phyloP scores from a whole-genome alignment of 2,888 invertebrate species.

The Nezara viridula region DNA sequence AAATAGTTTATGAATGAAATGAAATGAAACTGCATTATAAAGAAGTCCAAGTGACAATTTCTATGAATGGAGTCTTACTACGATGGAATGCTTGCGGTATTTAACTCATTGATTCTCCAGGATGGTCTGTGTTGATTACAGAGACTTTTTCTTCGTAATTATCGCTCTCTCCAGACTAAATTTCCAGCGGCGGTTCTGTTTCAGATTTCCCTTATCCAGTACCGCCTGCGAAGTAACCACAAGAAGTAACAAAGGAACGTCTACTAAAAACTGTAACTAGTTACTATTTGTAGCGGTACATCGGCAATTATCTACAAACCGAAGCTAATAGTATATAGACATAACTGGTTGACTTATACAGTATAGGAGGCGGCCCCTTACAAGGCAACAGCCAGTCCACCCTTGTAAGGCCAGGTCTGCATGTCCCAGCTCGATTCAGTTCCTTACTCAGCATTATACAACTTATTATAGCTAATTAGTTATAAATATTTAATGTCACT shows the following conservation, averaged over 20 bases:
- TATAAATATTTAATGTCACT: constrained; percentile 52
- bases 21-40: too few species aligned
- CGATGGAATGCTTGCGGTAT: not conserved
- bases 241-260: not conserved
- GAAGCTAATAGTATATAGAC: constrained; percentile 17
- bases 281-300: constrained; percentile 30
- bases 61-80: not conserved
- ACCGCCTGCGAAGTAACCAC: not conserved
- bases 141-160: not conserved
- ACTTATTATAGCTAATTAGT: constrained; percentile 55
- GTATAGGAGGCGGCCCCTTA: not conserved
- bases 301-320: not conserved
- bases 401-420: not conserved
- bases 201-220: not conserved
- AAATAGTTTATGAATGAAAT: too few species aligned
- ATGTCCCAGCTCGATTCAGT: not conserved
- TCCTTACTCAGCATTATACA: constrained; percentile 23
- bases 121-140: not conserved
- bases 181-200: not conserved
- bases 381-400: not conserved
- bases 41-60: too few species aligned
- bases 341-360: constrained; percentile 31
- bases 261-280: not conserved
- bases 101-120: not conserved
- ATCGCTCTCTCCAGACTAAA: not conserved